These are phyloP conservation scores for Garrulus glandarius DNA, from an alignment of 2,797 vertebrate genomes.

Conservation along the genomic window DNA sequence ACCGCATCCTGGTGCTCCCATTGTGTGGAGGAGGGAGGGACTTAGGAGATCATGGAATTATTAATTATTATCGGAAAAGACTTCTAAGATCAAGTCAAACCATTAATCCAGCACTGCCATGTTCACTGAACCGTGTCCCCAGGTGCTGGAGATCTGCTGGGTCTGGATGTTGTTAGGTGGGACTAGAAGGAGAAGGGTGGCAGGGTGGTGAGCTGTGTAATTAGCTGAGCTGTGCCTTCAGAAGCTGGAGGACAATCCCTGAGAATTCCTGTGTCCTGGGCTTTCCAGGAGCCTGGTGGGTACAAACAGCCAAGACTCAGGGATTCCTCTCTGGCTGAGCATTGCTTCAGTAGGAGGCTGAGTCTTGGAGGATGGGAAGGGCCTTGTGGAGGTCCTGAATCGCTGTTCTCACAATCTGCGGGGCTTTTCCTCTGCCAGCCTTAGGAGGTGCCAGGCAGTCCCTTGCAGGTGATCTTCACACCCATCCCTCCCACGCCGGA, in stretches of 20 bases:
- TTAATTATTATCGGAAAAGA: not conserved
- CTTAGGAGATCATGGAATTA: not conserved
- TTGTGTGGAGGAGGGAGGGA: no score
- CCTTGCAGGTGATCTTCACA: not conserved
- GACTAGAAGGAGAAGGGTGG: not conserved
- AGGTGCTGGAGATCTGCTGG: not conserved
- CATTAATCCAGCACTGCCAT: not conserved
- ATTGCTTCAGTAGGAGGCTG: not conserved
- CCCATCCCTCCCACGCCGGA: accelerated
- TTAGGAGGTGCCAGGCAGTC: not conserved
- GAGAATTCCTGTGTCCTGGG: accelerated
- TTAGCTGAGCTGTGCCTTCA: accelerated
- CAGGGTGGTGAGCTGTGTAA: not conserved
- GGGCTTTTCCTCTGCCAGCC: not conserved
- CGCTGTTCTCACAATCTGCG: not conserved
- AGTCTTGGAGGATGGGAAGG: not conserved
- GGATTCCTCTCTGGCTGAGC: not conserved
- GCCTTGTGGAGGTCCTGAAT: accelerated
- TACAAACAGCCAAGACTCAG: not conserved
- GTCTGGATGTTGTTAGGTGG: not conserved
- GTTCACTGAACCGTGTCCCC: not conserved
- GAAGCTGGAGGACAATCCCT: not conserved
- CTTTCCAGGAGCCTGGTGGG: not conserved
- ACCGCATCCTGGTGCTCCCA: not conserved
- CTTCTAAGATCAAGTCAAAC: not conserved